Base-by-base conservation (phyloP, 2,888 invertebrate genomes). In the Volucella zonaria region DNA sequence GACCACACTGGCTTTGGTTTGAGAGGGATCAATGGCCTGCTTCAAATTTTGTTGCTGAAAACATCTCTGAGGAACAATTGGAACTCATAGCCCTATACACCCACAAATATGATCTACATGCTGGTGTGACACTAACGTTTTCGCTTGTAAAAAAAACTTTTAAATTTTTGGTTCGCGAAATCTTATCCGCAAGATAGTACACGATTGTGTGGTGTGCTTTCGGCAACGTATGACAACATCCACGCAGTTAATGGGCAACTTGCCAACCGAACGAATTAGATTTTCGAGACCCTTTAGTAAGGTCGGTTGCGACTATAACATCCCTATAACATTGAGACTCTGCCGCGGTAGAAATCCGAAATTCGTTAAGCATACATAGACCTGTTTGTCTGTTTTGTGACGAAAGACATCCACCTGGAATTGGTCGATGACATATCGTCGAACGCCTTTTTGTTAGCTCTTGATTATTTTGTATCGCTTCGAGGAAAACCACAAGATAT, bases 161-260 rank as follows among this genome's bases (percentile, higher is more conserved):
- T 79, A 70, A 31, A 67, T 85, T 42, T 43, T 76, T 12, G 80
- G 81, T 42, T 75, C 47, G 56, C 56, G 80, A 62, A 85, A 73
- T 47, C 62, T 80, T 12, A 59, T 67, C 1, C 66, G 68, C 12
- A 82, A 86, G 40, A 62, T 68, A 6, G 82, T 82, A 3, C 73
- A 71, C 38, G 18, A 23, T 23, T 23, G 18, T 23, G 18, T 23
- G 2, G 18, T 23, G 18, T 23, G 18, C 3, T 23, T 23, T 23
- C 18, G 18, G 18, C 82, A 74, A 31, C 54, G 68, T 43, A 8
- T 38, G 12, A 40, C 66, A 23, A 62, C 68, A 10, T 71, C 71
- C 8, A 42, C 18, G 6, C 67, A 23, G 18, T 3, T 82, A 15
- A 85, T 80, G 71, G 85, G 79, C 40, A 51, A 76, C 43, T 47